Base-by-base conservation (phyloP, 2,888 invertebrate species). In the Ditula angustiorana region DNA sequence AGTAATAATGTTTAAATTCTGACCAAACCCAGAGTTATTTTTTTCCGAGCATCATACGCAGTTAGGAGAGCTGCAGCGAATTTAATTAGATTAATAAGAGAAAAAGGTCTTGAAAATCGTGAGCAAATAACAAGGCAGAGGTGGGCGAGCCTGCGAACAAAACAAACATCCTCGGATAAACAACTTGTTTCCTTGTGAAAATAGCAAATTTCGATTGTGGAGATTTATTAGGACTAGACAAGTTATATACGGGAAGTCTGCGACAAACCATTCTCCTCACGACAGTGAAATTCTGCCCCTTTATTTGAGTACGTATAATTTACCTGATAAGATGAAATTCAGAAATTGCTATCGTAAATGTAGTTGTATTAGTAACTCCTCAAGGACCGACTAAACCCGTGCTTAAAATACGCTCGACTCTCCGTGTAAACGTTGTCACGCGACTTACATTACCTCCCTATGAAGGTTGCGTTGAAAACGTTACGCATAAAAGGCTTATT, bases 201-300 rank as follows among this genome's bases (percentile, higher is more conserved):
- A 35, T 35, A 37, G 23, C 35, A 37, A 49, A 55, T 56, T 21
- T 37, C 47, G 37, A 56, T 35, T 21, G 26, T 37, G 10, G 35
- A 35, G n/a, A 47, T 46, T 24, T 44, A 52, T 53, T 24, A 61
- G 52, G 33, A 33, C 33, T 46, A 53, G 30, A 21, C 23, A 21
- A 3, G 37, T 49, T 23, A 52, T 30, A 52, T 46, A 16, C 21
- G 23, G 30, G 7, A 24, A 60, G 11, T 33, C 16, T 28, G 30
- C 5, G 30, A 30, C 16, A 23, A 23, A 11, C 28, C 10, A 44
- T 35, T 41, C 33, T 23, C 52, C 41, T 30, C 52, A 52, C 23
- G 52, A 44, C 30, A 30, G 60, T 41, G 21, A 30, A 60, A 41
- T 52, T 23, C 8, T 21, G 13, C 37, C n/a, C n/a, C n/a, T n/a